These are phyloP conservation scores for Myanophis thanlyinensis DNA, from an alignment of 2,113 vertebrate species.

Conservation along the genomic window DNA sequence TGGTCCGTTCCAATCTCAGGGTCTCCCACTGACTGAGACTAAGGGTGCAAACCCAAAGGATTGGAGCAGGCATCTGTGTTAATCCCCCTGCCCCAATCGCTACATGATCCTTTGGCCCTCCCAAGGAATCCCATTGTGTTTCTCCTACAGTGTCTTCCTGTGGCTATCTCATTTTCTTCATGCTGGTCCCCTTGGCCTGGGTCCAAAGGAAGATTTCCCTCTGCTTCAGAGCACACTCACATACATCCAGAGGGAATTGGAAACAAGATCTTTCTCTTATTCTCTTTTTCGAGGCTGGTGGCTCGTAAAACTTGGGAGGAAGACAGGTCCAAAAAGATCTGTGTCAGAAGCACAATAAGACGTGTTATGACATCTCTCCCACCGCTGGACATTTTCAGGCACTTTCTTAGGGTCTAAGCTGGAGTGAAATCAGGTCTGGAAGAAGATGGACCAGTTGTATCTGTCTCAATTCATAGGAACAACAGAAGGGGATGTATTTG, in stretches of 20 bases:
- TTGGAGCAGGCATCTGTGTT: neutral
- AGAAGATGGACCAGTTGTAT: neutral
- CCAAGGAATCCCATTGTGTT: neutral
- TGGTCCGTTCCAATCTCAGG: neutral
- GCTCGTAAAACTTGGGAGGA: neutral
- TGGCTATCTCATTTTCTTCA: neutral
- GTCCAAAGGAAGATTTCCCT: neutral
- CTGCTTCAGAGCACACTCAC: neutral
- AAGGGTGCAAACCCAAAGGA: neutral
- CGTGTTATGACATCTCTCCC: neutral
- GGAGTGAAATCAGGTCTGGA: neutral
- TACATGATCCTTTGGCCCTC: neutral
- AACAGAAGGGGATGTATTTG: neutral
- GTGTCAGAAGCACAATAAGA: neutral
- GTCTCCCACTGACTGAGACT: neutral
- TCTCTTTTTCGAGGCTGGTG: neutral
- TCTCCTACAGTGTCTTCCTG: neutral
- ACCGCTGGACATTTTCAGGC: neutral
- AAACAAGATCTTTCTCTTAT: neutral
- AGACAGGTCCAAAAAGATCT: too few relatives aligned
- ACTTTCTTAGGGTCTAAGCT: neutral
- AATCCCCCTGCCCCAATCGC: neutral
- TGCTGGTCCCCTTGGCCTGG: neutral
- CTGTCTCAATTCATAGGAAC: neutral
- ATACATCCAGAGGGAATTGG: neutral